Evolutionary conservation across 2,113 vertebrate genomes (phyloP).

Genomic region (Sylvietta virens): DNA sequence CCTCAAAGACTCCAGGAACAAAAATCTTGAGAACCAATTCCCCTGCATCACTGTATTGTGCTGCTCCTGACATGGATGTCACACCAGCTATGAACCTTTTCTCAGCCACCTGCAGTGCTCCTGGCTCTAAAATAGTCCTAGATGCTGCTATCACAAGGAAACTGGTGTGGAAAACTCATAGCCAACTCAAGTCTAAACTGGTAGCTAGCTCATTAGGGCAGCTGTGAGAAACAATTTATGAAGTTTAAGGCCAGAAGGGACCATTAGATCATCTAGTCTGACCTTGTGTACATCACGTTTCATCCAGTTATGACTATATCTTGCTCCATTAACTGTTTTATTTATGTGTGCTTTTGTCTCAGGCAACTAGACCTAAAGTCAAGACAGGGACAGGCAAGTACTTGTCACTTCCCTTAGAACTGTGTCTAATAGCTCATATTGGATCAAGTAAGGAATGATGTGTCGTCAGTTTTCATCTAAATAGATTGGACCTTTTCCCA

Average conservation of each 20-base stretch:
- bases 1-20: neutral
- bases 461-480: neutral
- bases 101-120: neutral
- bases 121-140: neutral
- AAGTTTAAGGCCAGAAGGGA: neutral
- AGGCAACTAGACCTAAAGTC: neutral
- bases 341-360: neutral
- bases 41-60: neutral
- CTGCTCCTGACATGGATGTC: neutral
- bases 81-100: neutral
- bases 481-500: neutral
- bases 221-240: neutral
- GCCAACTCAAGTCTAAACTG: neutral
- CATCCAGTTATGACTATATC: neutral
- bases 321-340: neutral
- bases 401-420: neutral
- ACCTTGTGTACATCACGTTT: neutral
- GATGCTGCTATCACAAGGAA: neutral
- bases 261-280: neutral
- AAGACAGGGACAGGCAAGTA: neutral
- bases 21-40: neutral
- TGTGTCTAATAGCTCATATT: fast-evolving
- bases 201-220: neutral
- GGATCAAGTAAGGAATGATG: neutral
- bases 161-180: neutral